phyloP scores from a whole-genome alignment of 2,888 invertebrate genomes.

The Hylaea fasciaria region DNA sequence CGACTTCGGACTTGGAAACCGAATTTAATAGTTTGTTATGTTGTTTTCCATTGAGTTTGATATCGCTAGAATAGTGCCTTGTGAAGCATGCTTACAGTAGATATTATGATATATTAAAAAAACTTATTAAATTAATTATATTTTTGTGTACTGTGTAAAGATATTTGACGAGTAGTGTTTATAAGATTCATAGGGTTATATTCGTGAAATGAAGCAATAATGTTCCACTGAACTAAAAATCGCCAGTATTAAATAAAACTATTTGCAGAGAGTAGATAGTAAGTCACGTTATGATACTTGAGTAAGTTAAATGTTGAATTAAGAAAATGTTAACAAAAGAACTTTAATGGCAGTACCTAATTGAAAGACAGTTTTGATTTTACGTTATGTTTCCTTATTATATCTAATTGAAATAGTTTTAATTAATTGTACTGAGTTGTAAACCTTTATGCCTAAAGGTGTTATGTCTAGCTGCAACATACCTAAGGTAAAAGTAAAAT shows the following conservation, averaged over 20 bases:
- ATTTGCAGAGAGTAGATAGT: conserved; percentile 54
- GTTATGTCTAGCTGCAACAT: background rate
- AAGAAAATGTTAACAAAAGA: conserved; percentile 23
- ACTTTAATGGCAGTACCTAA: conserved; percentile 11
- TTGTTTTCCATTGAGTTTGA: conserved; percentile 66
- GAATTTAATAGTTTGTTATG: conserved; percentile 79
- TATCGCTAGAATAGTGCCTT: conserved; percentile 85
- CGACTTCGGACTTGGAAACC: conserved; percentile 77
- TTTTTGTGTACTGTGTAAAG: conserved; percentile 74
- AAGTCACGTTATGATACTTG: conserved; percentile 16
- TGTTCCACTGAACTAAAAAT: conserved; percentile 65
- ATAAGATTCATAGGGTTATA: conserved; percentile 45
- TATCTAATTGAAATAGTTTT: background rate
- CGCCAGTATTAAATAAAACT: conserved; percentile 70
- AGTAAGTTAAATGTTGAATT: conserved; percentile 12
- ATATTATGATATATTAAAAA: conserved; percentile 47
- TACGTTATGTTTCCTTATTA: conserved; percentile 1
- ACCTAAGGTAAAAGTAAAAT: background rate
- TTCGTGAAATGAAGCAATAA: conserved; percentile 75
- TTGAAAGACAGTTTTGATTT: conserved; percentile 5
- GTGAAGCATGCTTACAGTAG: conserved; percentile 79
- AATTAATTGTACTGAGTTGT: no score
- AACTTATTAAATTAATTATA: conserved; percentile 62
- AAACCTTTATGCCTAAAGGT: background rate
- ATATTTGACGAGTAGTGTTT: conserved; percentile 51